phyloP scores from a whole-genome alignment of 2,888 invertebrate genomes.

The Crematogaster levior region DNA sequence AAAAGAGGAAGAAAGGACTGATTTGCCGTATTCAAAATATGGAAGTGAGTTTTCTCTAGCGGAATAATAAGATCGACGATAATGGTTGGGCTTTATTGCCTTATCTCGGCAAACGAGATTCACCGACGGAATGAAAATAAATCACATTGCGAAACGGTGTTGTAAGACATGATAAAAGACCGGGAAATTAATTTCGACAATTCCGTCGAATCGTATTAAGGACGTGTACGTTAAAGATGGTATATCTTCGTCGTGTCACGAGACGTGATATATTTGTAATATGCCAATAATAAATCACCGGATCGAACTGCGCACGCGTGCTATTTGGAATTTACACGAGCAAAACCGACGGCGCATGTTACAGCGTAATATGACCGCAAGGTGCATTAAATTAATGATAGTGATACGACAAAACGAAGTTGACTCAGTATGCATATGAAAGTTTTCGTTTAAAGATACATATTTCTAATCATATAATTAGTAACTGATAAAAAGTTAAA shows the following conservation, averaged over 20 bases:
- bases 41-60: slow-evolving; percentile 16
- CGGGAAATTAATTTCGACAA: slow-evolving; percentile 40
- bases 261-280: slow-evolving; percentile 25
- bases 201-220: slow-evolving; percentile 16
- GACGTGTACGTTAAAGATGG: slow-evolving; percentile 2
- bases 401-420: slow-evolving; percentile 8
- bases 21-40: slow-evolving; percentile 42
- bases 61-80: slow-evolving; percentile 54
- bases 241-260: slow-evolving; percentile 14
- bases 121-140: slow-evolving; percentile 44
- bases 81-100: slow-evolving; percentile 44
- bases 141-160: slow-evolving; percentile 27
- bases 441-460: neutral
- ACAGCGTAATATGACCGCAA: slow-evolving; percentile 25
- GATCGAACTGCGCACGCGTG: neutral
- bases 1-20: neutral
- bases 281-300: slow-evolving; percentile 39
- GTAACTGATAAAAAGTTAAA: neutral
- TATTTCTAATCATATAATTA: neutral
- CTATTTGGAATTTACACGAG: slow-evolving; percentile 9
- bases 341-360: slow-evolving; percentile 14
- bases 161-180: slow-evolving; percentile 43
- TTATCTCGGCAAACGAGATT: slow-evolving; percentile 46
- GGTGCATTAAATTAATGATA: slow-evolving; percentile 38
- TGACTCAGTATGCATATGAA: neutral